These are phyloP conservation scores for Phrixothrix hirtus DNA, from an alignment of 2,888 invertebrate genomes.

Conservation along the genomic window DNA sequence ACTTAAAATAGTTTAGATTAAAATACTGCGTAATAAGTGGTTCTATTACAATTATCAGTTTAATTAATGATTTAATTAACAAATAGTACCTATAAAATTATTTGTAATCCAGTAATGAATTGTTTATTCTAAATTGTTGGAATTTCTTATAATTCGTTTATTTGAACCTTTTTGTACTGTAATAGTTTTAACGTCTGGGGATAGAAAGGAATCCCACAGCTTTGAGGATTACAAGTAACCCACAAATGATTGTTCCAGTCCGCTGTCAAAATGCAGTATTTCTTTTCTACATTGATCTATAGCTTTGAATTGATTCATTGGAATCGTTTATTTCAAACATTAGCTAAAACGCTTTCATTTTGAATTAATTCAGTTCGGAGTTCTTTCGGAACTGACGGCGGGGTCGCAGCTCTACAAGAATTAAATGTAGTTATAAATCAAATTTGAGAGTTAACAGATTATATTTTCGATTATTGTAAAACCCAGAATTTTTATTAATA, in stretches of 20 bases:
- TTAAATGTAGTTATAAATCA: constrained; percentile 27
- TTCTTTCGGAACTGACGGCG: constrained; percentile 14
- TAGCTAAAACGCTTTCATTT: constrained; percentile 39
- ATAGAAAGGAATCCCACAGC: constrained; percentile 32
- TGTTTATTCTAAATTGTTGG: no score
- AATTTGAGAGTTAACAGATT: constrained; percentile 6
- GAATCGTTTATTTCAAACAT: constrained; percentile 39
- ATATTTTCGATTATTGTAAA: no score
- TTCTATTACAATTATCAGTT: no score
- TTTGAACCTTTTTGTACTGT: no score
- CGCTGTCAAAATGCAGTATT: constrained; percentile 33
- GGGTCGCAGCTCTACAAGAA: constrained; percentile 20
- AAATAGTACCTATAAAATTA: no score
- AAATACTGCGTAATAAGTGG: no score
- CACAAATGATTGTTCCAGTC: constrained; percentile 29
- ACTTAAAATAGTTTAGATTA: no score
- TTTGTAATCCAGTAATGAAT: no score
- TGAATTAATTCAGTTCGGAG: constrained; percentile 30
- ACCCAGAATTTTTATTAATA: no score
- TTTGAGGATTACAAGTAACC: constrained; percentile 27
- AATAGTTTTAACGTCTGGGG: no score
- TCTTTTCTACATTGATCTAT: constrained; percentile 37
- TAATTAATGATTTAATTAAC: no score
- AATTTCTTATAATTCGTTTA: no score
- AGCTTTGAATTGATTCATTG: constrained; percentile 40